Evolutionary conservation across 1,140 invertebrate species (phyloP), one percentile per base, ranked within the genome.

Genomic region (Fopius arisanus): DNA sequence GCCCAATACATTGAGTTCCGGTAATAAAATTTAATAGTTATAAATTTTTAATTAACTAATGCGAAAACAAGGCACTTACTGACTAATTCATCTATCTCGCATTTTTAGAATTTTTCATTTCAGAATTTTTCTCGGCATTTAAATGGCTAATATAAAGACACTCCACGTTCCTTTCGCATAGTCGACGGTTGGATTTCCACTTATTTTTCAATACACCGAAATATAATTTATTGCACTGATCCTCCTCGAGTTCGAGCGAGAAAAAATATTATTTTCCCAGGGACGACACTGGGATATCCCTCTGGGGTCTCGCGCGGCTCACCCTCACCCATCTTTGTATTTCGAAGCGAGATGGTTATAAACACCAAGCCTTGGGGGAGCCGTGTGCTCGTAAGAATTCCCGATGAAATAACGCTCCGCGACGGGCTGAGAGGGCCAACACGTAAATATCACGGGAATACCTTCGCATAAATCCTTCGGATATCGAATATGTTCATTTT

Each of bases 321-420:
- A 37, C 33, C 63, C 33, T 31, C 26, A 19, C 29, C 21, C 62
- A 33, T 72, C 37, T 43, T 40, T 31, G 12, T 51, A 21, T 23
- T 21, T 54, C 29, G 43, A 41, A 72, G 37, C 70, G 37, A 40
- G 40, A 72, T 72, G 70, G 70, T 40, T 72, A 72, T 72, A 72
- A 72, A 72, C 70, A 72, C 62, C 40, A 48, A 40, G 70, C 51
- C 70, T 72, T 72, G 63, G 48, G 70, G 59, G 70, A 72, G 37
- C 19, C 33, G 40, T 21, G 23, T 26, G 62, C n/a, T 48, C 70
- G 59, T 66, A 72, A 72, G 70, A 72, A 72, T 72, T 72, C 51
- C 59, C 59, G 51, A 72, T 72, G 62, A 40, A 72, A 71, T 63
- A 71, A 71, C 51, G 33, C 19, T 5, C 54, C 54, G 59, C 28